Conservation (phyloP, 2,113 vertebrate genomes). For the Pao palembangensis region DNA sequence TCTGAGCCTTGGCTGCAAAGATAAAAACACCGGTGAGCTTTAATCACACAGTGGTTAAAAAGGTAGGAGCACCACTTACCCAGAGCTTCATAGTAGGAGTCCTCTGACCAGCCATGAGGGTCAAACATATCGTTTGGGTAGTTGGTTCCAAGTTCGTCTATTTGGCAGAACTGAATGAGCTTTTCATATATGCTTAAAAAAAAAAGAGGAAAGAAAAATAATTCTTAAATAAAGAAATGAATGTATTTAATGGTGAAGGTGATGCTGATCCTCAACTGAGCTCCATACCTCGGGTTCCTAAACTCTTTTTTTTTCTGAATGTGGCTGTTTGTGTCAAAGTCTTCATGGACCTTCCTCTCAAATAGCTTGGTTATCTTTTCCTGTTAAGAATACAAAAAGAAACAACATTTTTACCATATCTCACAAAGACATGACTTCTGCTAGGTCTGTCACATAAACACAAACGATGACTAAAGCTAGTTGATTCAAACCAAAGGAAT, state of each 20-base stretch:
- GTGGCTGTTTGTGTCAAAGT: conserved; percentile 94
- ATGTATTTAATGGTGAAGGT: neutral
- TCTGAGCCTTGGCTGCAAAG: conserved; percentile 91
- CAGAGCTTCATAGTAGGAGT: conserved; percentile 92
- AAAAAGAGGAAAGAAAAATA: neutral
- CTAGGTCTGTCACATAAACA: neutral
- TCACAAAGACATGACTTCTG: neutral
- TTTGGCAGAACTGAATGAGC: conserved; percentile 95
- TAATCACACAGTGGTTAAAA: neutral
- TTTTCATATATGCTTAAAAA: conserved; percentile 94
- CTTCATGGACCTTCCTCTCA: conserved; percentile 89
- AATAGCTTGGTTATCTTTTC: conserved; percentile 96
- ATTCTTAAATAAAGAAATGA: no score
- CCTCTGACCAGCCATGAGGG: conserved; percentile 96
- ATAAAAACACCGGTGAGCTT: conserved; percentile 3
- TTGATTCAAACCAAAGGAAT: no score
- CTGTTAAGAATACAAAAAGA: conserved; percentile 59
- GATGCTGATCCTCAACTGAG: neutral
- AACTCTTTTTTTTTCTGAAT: conserved; percentile 99
- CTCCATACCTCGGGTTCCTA: conserved; percentile 89
- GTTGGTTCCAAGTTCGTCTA: conserved; percentile 97
- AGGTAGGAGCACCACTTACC: conserved; percentile 65
- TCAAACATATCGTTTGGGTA: conserved; percentile 99
- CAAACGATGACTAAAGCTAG: neutral
- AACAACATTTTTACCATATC: neutral